phyloP scores from a whole-genome alignment of 2,888 invertebrate species.

The Celastrina argiolus region DNA sequence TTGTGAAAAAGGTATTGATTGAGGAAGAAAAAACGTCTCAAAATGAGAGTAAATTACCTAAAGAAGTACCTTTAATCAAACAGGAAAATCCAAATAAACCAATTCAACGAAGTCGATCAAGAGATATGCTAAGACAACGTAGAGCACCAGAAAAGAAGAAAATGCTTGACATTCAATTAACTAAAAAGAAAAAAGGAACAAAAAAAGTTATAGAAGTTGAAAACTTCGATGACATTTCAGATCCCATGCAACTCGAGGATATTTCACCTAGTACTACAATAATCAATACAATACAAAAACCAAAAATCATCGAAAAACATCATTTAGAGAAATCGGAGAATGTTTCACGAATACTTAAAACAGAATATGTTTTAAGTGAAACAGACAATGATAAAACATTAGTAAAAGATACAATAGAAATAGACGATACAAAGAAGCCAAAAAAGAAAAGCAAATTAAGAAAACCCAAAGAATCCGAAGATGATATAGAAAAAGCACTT shows the following conservation, averaged over 20 bases:
- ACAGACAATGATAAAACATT: constrained; percentile 36
- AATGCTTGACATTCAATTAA: constrained; percentile 51
- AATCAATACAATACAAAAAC: constrained; percentile 26
- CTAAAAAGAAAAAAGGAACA: constrained; percentile 59
- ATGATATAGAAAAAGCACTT: constrained; percentile 65
- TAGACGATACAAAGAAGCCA: constrained; percentile 48
- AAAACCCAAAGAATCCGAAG: constrained; percentile 52
- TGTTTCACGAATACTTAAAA: constrained; percentile 27
- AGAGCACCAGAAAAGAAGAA: constrained; percentile 62
- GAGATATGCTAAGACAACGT: constrained; percentile 61
- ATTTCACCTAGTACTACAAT: neutral
- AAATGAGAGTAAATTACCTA: constrained; percentile 41
- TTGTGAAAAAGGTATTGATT: constrained; percentile 56
- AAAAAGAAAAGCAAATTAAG: constrained; percentile 65
- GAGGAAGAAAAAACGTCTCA: constrained; percentile 51
- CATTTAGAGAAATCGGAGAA: constrained; percentile 24
- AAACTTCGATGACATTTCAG: constrained; percentile 56
- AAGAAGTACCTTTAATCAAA: constrained; percentile 34
- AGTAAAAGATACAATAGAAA: constrained; percentile 36
- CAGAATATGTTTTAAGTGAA: constrained; percentile 36
- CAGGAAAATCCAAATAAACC: constrained; percentile 41
- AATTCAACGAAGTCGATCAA: constrained; percentile 55
- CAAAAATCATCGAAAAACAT: constrained; percentile 26
- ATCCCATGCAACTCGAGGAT: constrained; percentile 31
- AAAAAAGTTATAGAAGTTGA: constrained; percentile 65